Percentiles rank a stretch among this genome's conserved stretches.
Conservation (phyloP, 2,797 vertebrate genomes). For the Petrocephalus sullivani region DNA sequence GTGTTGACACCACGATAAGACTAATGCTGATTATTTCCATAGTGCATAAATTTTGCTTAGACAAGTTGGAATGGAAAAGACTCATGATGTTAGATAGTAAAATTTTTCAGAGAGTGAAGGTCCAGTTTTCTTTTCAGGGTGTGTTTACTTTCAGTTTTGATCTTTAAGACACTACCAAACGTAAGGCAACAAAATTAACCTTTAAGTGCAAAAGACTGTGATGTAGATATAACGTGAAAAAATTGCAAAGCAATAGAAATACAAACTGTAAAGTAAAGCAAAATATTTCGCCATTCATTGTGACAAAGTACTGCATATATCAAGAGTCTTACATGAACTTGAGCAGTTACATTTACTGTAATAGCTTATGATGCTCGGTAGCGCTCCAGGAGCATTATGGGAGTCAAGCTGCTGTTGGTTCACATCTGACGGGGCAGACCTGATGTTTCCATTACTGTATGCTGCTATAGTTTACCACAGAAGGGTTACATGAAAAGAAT, state of each 20-base stretch:
- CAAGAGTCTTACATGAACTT: background rate
- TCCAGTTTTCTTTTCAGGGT: background rate
- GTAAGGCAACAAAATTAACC: background rate
- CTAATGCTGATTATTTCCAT: background rate
- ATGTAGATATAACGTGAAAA: background rate
- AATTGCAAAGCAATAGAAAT: background rate
- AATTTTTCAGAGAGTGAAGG: background rate
- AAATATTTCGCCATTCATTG: background rate
- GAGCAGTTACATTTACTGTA: background rate
- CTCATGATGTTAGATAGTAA: background rate
- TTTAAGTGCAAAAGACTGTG: background rate
- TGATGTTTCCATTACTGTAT: background rate
- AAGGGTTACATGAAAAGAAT: background rate
- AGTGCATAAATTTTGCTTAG: constrained; percentile 11
- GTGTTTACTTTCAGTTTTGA: background rate
- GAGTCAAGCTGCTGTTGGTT: constrained; percentile 1
- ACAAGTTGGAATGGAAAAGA: background rate
- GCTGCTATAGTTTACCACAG: background rate
- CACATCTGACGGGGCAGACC: background rate
- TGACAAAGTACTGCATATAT: background rate
- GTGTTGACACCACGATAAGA: constrained; percentile 1
- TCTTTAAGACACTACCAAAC: background rate
- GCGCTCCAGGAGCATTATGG: background rate
- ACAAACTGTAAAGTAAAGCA: background rate
- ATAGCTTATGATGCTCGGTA: background rate